Percentiles rank a stretch among this genome's conserved stretches.
These are phyloP conservation scores for Pseudopleuronectes americanus DNA, from an alignment of 2,797 vertebrate genomes.

Conservation along the genomic window DNA sequence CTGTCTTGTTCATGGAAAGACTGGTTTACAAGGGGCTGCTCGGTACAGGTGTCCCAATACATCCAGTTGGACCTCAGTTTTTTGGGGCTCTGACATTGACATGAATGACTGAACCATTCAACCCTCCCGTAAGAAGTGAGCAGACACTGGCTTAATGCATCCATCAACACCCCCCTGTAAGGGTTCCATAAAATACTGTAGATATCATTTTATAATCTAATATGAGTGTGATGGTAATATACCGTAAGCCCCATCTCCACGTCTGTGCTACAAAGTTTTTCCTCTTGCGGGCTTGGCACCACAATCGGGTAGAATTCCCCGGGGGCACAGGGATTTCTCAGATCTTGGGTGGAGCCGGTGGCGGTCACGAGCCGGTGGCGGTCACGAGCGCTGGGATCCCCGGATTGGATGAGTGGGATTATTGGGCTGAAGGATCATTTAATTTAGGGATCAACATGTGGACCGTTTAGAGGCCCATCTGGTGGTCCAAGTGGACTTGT, in stretches of 20 bases:
- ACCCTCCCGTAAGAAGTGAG: no score
- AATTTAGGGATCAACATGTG: conserved; percentile 80
- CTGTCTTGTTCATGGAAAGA: background rate
- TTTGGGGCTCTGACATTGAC: background rate
- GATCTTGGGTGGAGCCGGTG: conserved; percentile 42
- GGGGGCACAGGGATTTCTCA: conserved; percentile 52
- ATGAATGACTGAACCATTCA: background rate
- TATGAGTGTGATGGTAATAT: background rate
- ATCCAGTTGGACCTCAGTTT: no score
- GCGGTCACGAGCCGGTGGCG: conserved; percentile 46
- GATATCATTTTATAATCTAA: background rate
- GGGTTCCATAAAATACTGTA: background rate
- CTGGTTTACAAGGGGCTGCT: background rate
- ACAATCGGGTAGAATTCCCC: conserved; percentile 51
- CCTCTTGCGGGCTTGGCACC: background rate
- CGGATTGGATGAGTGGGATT: conserved; percentile 79
- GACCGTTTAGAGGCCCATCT: conserved; percentile 73
- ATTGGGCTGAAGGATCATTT: conserved; percentile 78
- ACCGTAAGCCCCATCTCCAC: background rate
- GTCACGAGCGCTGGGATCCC: conserved; percentile 46
- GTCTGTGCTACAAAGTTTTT: conserved; percentile 12
- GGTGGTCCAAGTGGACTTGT: conserved; percentile 68
- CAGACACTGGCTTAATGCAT: background rate
- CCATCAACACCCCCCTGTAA: background rate
- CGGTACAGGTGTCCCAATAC: no score